Evolutionary conservation across 2,888 invertebrate genomes (phyloP).

Genomic region (Chironomus riparius): DNA sequence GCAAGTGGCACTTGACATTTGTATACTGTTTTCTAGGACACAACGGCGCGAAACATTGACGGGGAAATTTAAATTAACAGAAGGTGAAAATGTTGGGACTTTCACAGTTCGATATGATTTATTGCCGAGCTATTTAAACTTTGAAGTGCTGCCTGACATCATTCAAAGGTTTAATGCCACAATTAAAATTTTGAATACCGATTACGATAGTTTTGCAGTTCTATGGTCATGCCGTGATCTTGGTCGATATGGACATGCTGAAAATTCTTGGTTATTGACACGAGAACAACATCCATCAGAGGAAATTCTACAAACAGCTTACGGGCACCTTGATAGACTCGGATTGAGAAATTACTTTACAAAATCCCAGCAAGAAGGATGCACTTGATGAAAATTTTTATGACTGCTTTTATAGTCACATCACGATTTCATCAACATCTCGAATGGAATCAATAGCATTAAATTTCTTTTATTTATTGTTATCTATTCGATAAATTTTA

Average conservation of each 20-base stretch:
- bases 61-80: constrained; percentile 9
- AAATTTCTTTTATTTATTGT: too few species aligned
- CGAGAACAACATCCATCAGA: constrained; percentile 35
- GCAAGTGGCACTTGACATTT: neutral
- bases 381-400: neutral
- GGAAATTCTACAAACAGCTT: constrained; percentile 24
- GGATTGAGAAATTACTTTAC: constrained; percentile 1
- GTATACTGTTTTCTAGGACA: neutral
- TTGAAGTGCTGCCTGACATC: neutral
- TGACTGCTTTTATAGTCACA: neutral
- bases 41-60: neutral
- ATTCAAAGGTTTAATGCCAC: neutral
- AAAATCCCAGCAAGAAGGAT: neutral
- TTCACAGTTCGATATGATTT: constrained; percentile 2
- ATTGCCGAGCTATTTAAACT: neutral
- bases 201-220: constrained; percentile 6
- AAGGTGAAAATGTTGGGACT: constrained; percentile 1
- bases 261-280: constrained; percentile 32
- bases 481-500: neutral
- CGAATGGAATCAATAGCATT: neutral
- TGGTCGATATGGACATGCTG: neutral
- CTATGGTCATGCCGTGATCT: neutral
- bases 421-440: neutral
- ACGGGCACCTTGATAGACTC: neutral
- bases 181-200: neutral